These are phyloP conservation scores for Subacronicta megacephala DNA, from an alignment of 2,888 invertebrate genomes.

Conservation along the genomic window DNA sequence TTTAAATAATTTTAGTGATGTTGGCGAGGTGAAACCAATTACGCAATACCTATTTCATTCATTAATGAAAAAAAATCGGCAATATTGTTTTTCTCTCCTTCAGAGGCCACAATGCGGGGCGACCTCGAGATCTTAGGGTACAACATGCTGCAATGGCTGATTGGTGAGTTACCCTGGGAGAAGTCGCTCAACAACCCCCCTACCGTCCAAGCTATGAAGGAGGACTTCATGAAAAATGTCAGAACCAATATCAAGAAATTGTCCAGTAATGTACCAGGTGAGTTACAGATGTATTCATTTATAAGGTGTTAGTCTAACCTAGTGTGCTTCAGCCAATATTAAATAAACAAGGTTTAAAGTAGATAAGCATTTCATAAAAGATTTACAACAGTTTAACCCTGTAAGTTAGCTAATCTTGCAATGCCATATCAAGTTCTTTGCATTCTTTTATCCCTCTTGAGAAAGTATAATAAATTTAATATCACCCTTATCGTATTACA, in stretches of 20 bases:
- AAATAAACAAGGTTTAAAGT: no score
- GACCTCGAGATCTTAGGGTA: constrained; percentile 98
- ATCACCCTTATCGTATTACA: no score
- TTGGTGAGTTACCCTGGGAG: constrained; percentile 96
- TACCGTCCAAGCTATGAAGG: constrained; percentile 92
- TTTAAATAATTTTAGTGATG: no score
- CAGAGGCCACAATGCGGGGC: constrained; percentile 95
- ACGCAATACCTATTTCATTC: not conserved
- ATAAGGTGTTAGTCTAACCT: no score
- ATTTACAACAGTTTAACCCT: no score
- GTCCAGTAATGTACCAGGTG: constrained; percentile 76
- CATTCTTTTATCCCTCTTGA: no score
- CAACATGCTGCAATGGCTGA: constrained; percentile 97
- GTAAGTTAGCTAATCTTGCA: no score
- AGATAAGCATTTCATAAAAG: no score
- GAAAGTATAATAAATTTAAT: not conserved
- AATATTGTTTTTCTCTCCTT: constrained; percentile 13
- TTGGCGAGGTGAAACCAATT: no score
- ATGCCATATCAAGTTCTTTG: no score
- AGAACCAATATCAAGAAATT: constrained; percentile 78
- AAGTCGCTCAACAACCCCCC: constrained; percentile 90
- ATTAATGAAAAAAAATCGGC: no score
- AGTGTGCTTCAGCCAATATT: no score
- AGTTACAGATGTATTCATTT: constrained; percentile 28
- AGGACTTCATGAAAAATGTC: constrained; percentile 91